Evolutionary conservation across 2,888 invertebrate species (phyloP).

Genomic region (Theretra japonica): DNA sequence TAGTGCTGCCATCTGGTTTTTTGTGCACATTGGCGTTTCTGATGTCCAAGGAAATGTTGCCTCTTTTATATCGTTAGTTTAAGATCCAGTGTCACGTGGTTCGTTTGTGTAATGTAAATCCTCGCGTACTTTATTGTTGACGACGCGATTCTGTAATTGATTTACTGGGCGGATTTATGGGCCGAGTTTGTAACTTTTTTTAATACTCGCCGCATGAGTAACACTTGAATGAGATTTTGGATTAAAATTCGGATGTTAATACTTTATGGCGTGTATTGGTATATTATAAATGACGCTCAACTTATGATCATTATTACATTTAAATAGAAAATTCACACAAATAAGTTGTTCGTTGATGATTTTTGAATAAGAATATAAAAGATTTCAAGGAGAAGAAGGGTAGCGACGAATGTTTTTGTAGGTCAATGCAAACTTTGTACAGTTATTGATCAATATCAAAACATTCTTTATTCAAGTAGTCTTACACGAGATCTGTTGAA

Average conservation of each 20-base stretch:
- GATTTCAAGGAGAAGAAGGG: too few species aligned
- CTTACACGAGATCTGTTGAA: too few species aligned
- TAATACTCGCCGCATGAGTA: constrained; percentile 48
- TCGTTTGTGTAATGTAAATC: constrained; percentile 72
- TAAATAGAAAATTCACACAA: too few species aligned
- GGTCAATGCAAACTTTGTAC: too few species aligned
- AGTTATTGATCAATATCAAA: too few species aligned
- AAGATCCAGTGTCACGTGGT: constrained; percentile 70
- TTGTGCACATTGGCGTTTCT: constrained; percentile 62
- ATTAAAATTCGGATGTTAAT: neutral
- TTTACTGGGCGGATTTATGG: constrained; percentile 48
- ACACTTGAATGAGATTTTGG: neutral
- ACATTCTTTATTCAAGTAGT: too few species aligned
- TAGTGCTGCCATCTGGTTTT: constrained; percentile 36
- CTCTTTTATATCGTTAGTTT: constrained; percentile 75
- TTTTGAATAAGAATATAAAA: too few species aligned
- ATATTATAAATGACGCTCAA: neutral
- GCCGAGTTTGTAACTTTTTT: constrained; percentile 38
- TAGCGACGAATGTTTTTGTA: too few species aligned
- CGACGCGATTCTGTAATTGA: constrained; percentile 70
- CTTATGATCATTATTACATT: too few species aligned
- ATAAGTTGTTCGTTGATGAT: too few species aligned
- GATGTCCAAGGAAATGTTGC: constrained; percentile 65
- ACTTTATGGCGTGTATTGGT: neutral
- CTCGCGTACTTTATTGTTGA: constrained; percentile 73